phyloP scores from a whole-genome alignment of 2,888 invertebrate species.

The Tenthredo mesomela region DNA sequence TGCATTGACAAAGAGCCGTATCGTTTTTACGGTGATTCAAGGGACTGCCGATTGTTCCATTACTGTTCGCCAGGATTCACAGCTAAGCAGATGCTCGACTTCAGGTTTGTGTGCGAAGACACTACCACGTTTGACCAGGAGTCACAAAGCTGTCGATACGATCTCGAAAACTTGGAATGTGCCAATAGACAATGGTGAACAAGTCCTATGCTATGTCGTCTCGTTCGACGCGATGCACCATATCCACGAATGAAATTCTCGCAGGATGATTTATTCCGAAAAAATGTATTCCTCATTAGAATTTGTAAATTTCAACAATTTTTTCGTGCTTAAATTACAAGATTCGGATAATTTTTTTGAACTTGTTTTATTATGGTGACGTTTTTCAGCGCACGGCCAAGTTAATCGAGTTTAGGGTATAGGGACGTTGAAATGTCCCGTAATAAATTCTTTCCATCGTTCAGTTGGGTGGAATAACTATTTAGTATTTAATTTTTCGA shows the following conservation, averaged over 20 bases:
- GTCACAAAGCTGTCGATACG: slow-evolving; percentile 78
- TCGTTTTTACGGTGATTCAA: slow-evolving; percentile 81
- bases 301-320: background rate
- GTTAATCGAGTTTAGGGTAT: slow-evolving; percentile 21
- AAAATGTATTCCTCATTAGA: background rate
- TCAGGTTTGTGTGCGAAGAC: slow-evolving; percentile 82
- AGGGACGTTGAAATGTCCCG: background rate
- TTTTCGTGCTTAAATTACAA: background rate
- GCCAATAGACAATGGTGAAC: slow-evolving; percentile 68
- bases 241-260: background rate
- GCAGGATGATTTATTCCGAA: background rate
- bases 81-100: slow-evolving; percentile 80
- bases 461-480: slow-evolving; percentile 18
- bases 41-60: slow-evolving; percentile 82
- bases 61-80: slow-evolving; percentile 82
- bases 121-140: slow-evolving; percentile 80
- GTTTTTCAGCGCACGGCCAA: background rate
- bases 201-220: background rate
- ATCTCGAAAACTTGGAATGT: slow-evolving; percentile 70
- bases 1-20: slow-evolving; percentile 80
- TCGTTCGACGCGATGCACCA: background rate
- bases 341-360: background rate
- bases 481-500: slow-evolving; percentile 40
- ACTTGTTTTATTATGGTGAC: background rate
- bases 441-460: slow-evolving; percentile 9